Evolutionary conservation across 1,140 invertebrate genomes (phyloP), one percentile per base, ranked within the genome.

Genomic region (Neodiprion virginianus): DNA sequence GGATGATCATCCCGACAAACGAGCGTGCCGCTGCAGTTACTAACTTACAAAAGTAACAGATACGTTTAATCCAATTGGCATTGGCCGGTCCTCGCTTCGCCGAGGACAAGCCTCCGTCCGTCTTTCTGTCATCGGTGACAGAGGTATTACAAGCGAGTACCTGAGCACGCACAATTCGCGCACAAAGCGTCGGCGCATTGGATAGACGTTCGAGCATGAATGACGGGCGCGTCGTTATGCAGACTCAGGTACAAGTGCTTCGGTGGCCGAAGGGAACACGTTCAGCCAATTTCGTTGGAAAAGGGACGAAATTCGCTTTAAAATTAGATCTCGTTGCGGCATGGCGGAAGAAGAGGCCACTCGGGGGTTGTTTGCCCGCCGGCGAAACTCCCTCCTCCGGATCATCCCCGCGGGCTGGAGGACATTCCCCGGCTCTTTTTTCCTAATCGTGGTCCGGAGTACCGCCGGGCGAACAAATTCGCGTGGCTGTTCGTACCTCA

Each of bases 1-100:
- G 53, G 53, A 61, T 61, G 53, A 61, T 61, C 53, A 61, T 8
- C 28, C 53, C 53, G 53, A 61, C 53, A 61, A 61, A 61, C 53
- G 11, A 61, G 11, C 53, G n/a, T 12, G 11, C 53, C 53, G n/a
- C 53, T 61, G 53, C 53, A 61, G 53, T 61, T 40, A 40, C 28
- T 40, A 3, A 40, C 28, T 8, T 8, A 82, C 82, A 83, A 81
- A 82, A 75, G 84, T 86, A 86, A 86, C 84, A 79, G 83, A 86
- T 86, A 86, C 79, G 75, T 85, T 85, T 85, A 86, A 86, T 86
- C 83, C 84, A 86, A 86, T 86, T 85, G 83, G 79, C 78, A 75
- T 80, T 71, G 21, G 72, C 48, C 65, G 61, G n/a, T 12, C n/a
- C 53, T 17, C 53, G 11, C 53, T 61, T 14, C 53, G 11, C 53